Conservation (phyloP, 2,113 vertebrate species). For the Hypomesus transpacificus region DNA sequence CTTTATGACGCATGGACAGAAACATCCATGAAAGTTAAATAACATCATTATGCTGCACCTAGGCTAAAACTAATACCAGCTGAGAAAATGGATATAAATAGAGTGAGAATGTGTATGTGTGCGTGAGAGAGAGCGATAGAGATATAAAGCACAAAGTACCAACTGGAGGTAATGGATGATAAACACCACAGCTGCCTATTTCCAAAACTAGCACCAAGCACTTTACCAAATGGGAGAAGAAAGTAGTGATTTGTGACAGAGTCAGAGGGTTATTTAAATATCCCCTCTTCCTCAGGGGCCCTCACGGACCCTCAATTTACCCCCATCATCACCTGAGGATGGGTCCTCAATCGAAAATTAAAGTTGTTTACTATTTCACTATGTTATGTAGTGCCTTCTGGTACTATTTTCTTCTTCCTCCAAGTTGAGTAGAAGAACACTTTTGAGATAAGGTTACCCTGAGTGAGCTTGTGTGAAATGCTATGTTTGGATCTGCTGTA, state of each 20-base stretch:
- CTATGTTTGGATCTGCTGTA: too few species aligned
- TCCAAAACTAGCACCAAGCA: slow-evolving; percentile 36
- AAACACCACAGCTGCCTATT: neutral
- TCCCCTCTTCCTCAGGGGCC: neutral
- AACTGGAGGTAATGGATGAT: neutral
- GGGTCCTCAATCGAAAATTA: slow-evolving; percentile 5
- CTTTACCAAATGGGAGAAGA: slow-evolving; percentile 9
- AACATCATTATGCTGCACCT: slow-evolving; percentile 4
- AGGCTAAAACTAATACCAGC: neutral
- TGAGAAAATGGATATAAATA: neutral
- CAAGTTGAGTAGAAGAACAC: too few species aligned
- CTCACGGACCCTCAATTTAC: neutral
- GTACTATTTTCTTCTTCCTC: neutral
- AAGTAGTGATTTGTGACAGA: slow-evolving; percentile 26
- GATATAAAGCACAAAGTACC: neutral
- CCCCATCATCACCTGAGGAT: slow-evolving; percentile 7
- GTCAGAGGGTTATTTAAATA: slow-evolving; percentile 21
- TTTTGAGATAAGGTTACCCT: too few species aligned
- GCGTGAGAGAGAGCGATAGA: neutral
- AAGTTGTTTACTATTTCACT: slow-evolving; percentile 9
- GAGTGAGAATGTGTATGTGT: neutral
- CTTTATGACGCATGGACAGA: slow-evolving; percentile 18
- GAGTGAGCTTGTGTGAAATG: too few species aligned
- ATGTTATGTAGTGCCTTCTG: neutral
- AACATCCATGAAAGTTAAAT: slow-evolving; percentile 29